Evolutionary conservation across 2,797 vertebrate species (phyloP), one percentile per base, ranked within the genome.

Genomic region (Megaceryle alcyon): DNA sequence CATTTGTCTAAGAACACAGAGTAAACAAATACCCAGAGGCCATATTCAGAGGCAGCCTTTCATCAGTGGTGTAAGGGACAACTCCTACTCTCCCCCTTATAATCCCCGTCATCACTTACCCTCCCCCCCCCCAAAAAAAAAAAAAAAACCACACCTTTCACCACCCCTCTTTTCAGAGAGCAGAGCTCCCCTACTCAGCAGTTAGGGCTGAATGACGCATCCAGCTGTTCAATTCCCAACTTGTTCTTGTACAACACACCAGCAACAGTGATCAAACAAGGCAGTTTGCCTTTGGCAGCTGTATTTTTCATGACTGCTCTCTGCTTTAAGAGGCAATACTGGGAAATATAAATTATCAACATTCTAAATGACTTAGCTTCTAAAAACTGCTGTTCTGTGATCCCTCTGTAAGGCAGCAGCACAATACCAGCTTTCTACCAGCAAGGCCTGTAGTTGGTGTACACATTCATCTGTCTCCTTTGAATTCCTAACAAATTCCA

Each of bases 361-460:
- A 12, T 12, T 37, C 11, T 11, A 28, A 21, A 37, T 5, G 63
- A 11, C 13, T n/a, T 14, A 1, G 3, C 26, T 54, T 48, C 44
- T 46, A 66, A 53, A 35, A 61, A 3, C 7, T 28, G 8, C 10
- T 17, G 1, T 29, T 53, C 19, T 60, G 17, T 28, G 8, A 33
- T 48, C 41, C 43, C 29, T 18, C 16, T 4, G 0, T 6, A 37
- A 48, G 72, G 10, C 1, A 4, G 28, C 16, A 14, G 6, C 12
- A 10, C 0, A 2, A 33, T 12, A 44, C 51, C n/a, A 12, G 22
- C 46, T 44, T n/a, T 37, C 59, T 46, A 18, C 31, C 26, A 26
- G 20, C 0, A 0, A 64, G 57, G 33, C 66, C n/a, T 53, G 1
- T 12, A 4, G 35, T 43, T 60, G 46, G 37, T 14, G 7, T 3